Evolutionary conservation across 2,113 vertebrate genomes (phyloP).

Genomic region (Varanus komodoensis): DNA sequence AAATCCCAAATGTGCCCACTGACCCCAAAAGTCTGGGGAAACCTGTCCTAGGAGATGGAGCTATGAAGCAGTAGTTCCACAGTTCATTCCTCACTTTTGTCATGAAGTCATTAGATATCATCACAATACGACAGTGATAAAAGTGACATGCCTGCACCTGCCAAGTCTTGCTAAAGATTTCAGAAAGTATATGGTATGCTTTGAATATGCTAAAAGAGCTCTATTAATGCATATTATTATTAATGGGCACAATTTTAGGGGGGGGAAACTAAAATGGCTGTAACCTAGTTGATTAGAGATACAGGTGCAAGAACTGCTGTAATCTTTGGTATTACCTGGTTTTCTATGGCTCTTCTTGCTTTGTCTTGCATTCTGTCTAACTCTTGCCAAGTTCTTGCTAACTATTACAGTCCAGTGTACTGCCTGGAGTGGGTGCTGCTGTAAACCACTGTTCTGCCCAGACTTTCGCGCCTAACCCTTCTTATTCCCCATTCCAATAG

Average conservation of each 20-base stretch:
- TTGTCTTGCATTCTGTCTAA: neutral
- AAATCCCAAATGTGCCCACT: neutral
- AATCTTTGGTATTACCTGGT: too few species aligned
- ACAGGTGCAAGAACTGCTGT: neutral
- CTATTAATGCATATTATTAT: neutral
- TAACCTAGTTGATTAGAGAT: neutral
- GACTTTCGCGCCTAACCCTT: neutral
- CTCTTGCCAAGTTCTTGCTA: neutral
- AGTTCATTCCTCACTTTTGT: neutral
- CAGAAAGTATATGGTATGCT: neutral
- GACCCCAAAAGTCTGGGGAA: too few species aligned
- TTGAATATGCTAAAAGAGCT: neutral
- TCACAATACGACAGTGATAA: neutral
- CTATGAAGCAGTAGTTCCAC: neutral
- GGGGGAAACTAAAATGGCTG: neutral
- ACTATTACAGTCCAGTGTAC: neutral
- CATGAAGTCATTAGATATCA: neutral
- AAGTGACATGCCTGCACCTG: neutral
- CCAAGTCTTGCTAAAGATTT: neutral
- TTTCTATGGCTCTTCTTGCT: neutral
- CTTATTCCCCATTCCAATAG: neutral
- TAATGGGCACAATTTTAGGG: neutral
- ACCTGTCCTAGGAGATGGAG: neutral
- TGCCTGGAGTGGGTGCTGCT: neutral
- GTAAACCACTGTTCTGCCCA: neutral